Base-by-base conservation (phyloP, 2,888 invertebrate species). In the Athrips mouffetella region DNA sequence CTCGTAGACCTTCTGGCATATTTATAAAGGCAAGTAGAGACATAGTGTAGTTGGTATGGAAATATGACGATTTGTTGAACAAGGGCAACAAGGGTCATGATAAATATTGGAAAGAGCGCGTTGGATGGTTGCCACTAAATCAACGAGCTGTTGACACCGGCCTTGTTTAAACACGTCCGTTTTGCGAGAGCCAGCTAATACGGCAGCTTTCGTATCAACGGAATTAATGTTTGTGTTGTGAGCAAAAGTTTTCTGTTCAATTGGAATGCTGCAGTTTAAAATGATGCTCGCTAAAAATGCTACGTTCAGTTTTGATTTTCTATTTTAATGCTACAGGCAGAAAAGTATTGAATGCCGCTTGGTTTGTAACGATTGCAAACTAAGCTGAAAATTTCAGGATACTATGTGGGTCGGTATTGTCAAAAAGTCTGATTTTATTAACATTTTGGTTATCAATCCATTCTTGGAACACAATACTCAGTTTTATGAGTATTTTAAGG, bases 291-390 rank as follows among this genome's bases (percentile, higher is more conserved):
- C n/a, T n/a, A n/a, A n/a, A n/a, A n/a, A n/a, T n/a, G n/a, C n/a
- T n/a, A n/a, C n/a, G n/a, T n/a, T n/a, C n/a, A n/a, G n/a, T n/a
- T n/a, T n/a, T n/a, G n/a, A n/a, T n/a, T n/a, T n/a, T n/a, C n/a
- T n/a, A n/a, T 58, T 59, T 54, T 53, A 52, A 55, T n/a, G n/a
- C n/a, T n/a, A 48, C 30, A 46, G 50, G 51, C 6, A n/a, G n/a
- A n/a, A n/a, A n/a, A n/a, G n/a, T n/a, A n/a, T n/a, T n/a, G n/a
- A n/a, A n/a, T n/a, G n/a, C 30, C 37, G 47, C 29, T 50, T 37
- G 45, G 48, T 46, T 39, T 44, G 42, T 47, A 48, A 55, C 48
- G n/a, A n/a, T n/a, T n/a, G n/a, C n/a, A n/a, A 5, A 23, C 42
- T 40, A 20, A 23, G 13, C 13, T 20, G 35, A n/a, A 37, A 44